Conservation (phyloP, 2,113 vertebrate species). For the Menura novaehollandiae region DNA sequence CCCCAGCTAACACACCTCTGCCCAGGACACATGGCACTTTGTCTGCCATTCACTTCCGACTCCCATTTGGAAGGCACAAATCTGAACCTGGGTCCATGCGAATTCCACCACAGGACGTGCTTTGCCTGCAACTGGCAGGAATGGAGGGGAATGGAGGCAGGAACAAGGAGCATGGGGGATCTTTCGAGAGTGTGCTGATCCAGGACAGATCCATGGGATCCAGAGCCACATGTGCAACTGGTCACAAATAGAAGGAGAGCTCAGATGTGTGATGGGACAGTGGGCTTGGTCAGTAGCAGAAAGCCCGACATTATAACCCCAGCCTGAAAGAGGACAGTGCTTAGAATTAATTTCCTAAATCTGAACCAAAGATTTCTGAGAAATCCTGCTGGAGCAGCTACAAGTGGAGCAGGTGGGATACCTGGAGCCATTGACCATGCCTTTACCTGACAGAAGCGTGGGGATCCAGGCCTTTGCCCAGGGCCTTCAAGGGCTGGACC, state of each 20-base stretch:
- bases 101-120: neutral
- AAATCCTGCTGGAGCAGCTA: neutral
- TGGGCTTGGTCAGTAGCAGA: neutral
- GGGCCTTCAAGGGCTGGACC: neutral
- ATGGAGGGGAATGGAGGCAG: neutral
- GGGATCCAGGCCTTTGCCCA: neutral
- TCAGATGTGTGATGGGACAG: neutral
- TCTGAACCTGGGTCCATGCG: neutral
- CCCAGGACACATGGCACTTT: accelerated
- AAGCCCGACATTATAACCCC: accelerated
- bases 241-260: neutral
- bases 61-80: neutral
- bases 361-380: neutral
- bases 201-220: accelerated
- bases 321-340: accelerated
- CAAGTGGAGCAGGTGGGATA: accelerated
- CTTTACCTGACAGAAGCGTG: constrained; percentile 25
- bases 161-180: neutral
- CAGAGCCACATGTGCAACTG: accelerated
- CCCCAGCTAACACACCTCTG: neutral
- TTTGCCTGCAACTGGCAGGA: neutral
- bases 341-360: neutral
- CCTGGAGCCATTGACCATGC: accelerated
- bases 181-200: neutral
- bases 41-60: neutral